These are phyloP conservation scores for Rhagonycha fulva DNA, from an alignment of 2,888 invertebrate genomes.

Conservation along the genomic window DNA sequence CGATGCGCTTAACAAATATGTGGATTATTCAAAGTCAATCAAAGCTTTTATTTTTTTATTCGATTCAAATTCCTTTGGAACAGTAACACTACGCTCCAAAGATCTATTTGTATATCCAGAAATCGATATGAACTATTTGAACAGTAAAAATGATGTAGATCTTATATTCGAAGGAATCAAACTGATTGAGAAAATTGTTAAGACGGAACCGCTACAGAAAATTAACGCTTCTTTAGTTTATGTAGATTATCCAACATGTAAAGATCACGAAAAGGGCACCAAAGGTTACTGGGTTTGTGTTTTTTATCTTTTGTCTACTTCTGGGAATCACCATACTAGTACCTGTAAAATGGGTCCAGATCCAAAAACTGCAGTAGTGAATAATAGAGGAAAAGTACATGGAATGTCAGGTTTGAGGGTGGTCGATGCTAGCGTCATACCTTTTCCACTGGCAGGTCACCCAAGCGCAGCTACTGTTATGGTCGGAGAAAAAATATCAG, in stretches of 20 bases:
- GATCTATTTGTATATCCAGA: conserved; percentile 43
- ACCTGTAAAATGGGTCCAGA: conserved; percentile 60
- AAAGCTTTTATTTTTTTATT: conserved; percentile 33
- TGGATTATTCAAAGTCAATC: conserved; percentile 29
- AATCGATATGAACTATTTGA: conserved; percentile 38
- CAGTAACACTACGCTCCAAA: conserved; percentile 37
- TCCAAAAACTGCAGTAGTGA: conserved; percentile 59
- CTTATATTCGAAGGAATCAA: conserved; percentile 63
- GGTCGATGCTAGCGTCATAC: conserved; percentile 53
- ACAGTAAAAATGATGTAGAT: conserved; percentile 61
- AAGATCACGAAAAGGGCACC: conserved; percentile 44
- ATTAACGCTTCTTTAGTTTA: conserved; percentile 61
- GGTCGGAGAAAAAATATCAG: conserved; percentile 58
- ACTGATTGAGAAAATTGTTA: too few species aligned
- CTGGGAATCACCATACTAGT: conserved; percentile 58
- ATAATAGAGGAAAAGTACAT: conserved; percentile 59
- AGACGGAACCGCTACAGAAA: conserved; percentile 63
- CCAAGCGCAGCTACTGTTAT: conserved; percentile 58
- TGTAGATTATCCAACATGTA: conserved; percentile 58
- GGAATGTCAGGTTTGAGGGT: conserved; percentile 68
- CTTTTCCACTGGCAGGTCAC: conserved; percentile 57
- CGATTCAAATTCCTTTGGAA: conserved; percentile 41
- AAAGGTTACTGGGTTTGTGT: conserved; percentile 58
- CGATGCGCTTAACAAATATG: conserved; percentile 2
- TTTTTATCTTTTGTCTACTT: conserved; percentile 52